A percentile compares a stretch with the other conserved stretches of the same genome.
Evolutionary conservation across 1,140 invertebrate genomes (phyloP).

Genomic region (Trachymyrmex cornetzi): DNA sequence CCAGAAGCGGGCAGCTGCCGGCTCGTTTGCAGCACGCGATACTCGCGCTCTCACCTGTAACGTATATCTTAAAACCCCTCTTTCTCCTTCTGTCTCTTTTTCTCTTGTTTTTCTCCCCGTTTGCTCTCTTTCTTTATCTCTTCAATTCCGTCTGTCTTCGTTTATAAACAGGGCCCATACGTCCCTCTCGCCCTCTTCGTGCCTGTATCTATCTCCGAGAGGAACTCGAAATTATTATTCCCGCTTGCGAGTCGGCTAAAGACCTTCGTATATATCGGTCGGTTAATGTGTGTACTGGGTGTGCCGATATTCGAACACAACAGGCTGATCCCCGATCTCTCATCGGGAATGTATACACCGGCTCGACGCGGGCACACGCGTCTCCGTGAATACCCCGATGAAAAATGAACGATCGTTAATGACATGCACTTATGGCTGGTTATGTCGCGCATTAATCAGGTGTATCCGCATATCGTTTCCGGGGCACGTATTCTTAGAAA

Average conservation of each 20-base stretch:
- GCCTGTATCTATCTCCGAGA: slow-evolving; percentile 73
- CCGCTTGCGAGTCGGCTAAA: slow-evolving; percentile 65
- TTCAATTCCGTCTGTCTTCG: slow-evolving; percentile 7
- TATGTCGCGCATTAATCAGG: slow-evolving; percentile 52
- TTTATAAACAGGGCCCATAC: not conserved
- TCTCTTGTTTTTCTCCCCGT: not conserved
- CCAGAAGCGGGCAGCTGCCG: slow-evolving; percentile 84
- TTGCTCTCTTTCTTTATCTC: not conserved
- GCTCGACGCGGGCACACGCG: slow-evolving; percentile 26
- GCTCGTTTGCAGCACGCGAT: slow-evolving; percentile 85
- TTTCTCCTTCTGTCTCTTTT: slow-evolving; percentile 65
- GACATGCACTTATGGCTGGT: slow-evolving; percentile 59
- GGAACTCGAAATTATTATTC: slow-evolving; percentile 77
- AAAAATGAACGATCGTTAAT: slow-evolving; percentile 70
- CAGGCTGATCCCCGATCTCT: slow-evolving; percentile 56
- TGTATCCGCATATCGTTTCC: slow-evolving; percentile 44
- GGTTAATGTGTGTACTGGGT: slow-evolving; percentile 71
- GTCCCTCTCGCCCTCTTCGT: slow-evolving; percentile 41
- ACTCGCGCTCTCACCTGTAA: slow-evolving; percentile 85
- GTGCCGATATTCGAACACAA: slow-evolving; percentile 70
- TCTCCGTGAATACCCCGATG: slow-evolving; percentile 50
- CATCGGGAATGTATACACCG: slow-evolving; percentile 41
- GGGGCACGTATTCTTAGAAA: slow-evolving; percentile 44
- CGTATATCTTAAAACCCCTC: slow-evolving; percentile 77
- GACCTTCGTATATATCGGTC: slow-evolving; percentile 69